These are phyloP conservation scores for Acanthopleura granulata DNA, from an alignment of 2,888 invertebrate genomes.

Conservation along the genomic window DNA sequence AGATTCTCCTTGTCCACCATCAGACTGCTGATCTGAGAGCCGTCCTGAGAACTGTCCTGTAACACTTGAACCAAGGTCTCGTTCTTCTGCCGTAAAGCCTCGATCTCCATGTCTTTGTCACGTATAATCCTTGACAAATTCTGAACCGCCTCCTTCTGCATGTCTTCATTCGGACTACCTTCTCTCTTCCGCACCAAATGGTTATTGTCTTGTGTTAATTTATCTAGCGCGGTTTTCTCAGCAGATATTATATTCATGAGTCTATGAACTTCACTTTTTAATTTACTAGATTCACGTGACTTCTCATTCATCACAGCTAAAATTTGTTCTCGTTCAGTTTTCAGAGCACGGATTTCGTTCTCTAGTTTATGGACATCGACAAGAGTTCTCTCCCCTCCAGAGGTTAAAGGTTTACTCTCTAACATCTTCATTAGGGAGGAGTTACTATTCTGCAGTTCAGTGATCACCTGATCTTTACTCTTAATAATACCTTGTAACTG, in stretches of 20 bases:
- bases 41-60: constrained; percentile 56
- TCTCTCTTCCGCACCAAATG: constrained; percentile 58
- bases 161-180: constrained; percentile 65
- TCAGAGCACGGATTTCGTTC: constrained; percentile 54
- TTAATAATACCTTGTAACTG: constrained; percentile 45
- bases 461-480: constrained; percentile 61
- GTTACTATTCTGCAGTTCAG: constrained; percentile 61
- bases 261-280: constrained; percentile 67
- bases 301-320: constrained; percentile 69
- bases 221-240: constrained; percentile 64
- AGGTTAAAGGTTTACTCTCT: constrained; percentile 50
- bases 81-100: constrained; percentile 68
- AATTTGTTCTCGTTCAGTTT: constrained; percentile 67
- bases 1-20: constrained; percentile 67
- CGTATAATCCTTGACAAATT: constrained; percentile 68
- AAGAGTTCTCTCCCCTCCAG: constrained; percentile 46
- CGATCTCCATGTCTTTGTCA: constrained; percentile 70
- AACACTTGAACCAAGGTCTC: constrained; percentile 64
- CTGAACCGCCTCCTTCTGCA: constrained; percentile 69
- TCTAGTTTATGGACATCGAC: constrained; percentile 58
- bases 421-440: constrained; percentile 58
- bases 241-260: constrained; percentile 67
- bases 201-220: constrained; percentile 66
- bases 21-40: constrained; percentile 44
- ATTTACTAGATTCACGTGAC: constrained; percentile 65